Percentiles rank a stretch among this genome's conserved stretches.
Evolutionary conservation across 2,888 invertebrate species (phyloP).

Genomic region (Drymonia ruficornis): DNA sequence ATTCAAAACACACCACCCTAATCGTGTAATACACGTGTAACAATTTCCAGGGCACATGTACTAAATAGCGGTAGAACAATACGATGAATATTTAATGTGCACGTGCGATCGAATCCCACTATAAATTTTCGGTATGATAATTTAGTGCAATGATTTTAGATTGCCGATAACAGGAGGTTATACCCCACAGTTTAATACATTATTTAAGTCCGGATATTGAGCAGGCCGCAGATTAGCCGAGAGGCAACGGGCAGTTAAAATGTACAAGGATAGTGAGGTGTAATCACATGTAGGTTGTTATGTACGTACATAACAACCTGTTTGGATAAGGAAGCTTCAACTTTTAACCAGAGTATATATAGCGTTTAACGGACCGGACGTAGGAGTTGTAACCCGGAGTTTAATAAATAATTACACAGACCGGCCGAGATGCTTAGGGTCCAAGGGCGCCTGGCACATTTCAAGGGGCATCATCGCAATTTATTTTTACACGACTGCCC

Average conservation of each 20-base stretch:
- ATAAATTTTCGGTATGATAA: background rate
- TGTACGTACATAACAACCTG: background rate
- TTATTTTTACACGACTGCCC: too few species aligned
- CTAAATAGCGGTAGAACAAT: background rate
- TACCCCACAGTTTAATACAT: slow-evolving; percentile 1
- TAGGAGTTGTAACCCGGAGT: too few species aligned
- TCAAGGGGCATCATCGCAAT: too few species aligned
- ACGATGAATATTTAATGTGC: slow-evolving; percentile 2
- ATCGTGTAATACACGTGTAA: background rate
- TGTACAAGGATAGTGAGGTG: background rate
- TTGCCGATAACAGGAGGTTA: background rate
- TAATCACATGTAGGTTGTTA: background rate
- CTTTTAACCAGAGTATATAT: too few species aligned
- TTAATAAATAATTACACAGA: too few species aligned
- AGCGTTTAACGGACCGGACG: too few species aligned
- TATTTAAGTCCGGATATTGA: slow-evolving; percentile 1
- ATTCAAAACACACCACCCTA: background rate
- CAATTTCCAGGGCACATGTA: background rate
- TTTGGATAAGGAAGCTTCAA: too few species aligned
- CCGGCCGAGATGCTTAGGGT: too few species aligned
- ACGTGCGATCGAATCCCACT: background rate
- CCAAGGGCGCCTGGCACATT: too few species aligned
- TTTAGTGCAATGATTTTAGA: background rate
- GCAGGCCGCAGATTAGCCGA: background rate
- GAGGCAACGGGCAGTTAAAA: background rate